Percentiles rank a stretch among this genome's conserved stretches.
These are phyloP conservation scores for Pocillopora damicornis DNA, from an alignment of 64 coral and sea anemone species.

Conservation along the genomic window DNA sequence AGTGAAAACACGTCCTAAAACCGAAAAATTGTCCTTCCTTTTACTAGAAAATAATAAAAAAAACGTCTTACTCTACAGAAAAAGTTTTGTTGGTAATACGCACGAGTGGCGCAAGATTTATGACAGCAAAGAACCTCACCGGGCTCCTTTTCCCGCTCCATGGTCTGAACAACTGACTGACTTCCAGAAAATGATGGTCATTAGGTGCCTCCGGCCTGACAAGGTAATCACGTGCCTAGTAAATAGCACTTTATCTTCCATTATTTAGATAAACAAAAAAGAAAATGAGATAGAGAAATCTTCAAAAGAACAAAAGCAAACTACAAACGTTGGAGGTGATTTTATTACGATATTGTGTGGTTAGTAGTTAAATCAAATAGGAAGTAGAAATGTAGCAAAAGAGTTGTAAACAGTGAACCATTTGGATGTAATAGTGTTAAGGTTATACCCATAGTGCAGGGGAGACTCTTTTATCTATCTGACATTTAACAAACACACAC, in stretches of 20 bases:
- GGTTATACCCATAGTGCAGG: too few relatives aligned
- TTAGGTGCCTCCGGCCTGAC: conserved; percentile 91
- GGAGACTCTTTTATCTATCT: too few relatives aligned
- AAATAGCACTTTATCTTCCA: neutral
- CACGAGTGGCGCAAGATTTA: conserved; percentile 98
- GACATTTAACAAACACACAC: too few relatives aligned
- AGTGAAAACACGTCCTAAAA: neutral
- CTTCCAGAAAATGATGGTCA: conserved; percentile 99
- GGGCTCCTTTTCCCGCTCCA: conserved; percentile 74
- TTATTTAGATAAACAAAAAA: too few relatives aligned
- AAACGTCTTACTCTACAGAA: conserved; percentile 42
- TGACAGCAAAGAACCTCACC: conserved; percentile 96
- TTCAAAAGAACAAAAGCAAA: too few relatives aligned
- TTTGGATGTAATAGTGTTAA: too few relatives aligned
- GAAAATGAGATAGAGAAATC: too few relatives aligned
- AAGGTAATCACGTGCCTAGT: conserved; percentile 57
- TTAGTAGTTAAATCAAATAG: too few relatives aligned
- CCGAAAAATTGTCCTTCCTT: neutral
- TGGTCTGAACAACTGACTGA: conserved; percentile 94
- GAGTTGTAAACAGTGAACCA: too few relatives aligned
- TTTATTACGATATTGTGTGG: too few relatives aligned
- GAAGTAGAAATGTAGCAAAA: too few relatives aligned
- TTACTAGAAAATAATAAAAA: neutral
- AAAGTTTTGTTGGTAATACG: conserved; percentile 72
- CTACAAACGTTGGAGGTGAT: too few relatives aligned